A percentile compares a stretch with the other conserved stretches of the same genome.
phyloP scores from a whole-genome alignment of 1,140 invertebrate species.

The Drosophila fuyamai region DNA sequence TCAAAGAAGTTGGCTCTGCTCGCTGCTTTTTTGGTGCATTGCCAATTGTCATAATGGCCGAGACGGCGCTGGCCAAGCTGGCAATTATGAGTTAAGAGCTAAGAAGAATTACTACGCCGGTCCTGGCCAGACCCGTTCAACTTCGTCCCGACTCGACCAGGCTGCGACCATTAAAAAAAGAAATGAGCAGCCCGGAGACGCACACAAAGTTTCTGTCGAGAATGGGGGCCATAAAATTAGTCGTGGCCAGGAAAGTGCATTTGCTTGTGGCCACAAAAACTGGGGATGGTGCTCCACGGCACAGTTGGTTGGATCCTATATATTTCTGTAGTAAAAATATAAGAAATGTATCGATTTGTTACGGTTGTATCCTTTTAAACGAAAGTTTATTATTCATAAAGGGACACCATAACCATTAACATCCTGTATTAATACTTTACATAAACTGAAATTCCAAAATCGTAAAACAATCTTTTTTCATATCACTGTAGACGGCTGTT shows the following conservation, averaged over 20 bases:
- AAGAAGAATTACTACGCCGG: slow-evolving; percentile 73
- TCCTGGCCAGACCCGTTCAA: slow-evolving; percentile 12
- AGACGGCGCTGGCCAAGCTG: slow-evolving; percentile 67
- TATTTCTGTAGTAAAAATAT: neutral
- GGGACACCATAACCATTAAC: no score
- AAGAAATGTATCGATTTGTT: neutral
- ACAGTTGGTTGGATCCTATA: neutral
- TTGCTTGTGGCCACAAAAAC: slow-evolving; percentile 49
- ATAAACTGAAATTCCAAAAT: no score
- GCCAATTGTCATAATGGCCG: slow-evolving; percentile 79
- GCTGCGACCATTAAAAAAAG: slow-evolving; percentile 64
- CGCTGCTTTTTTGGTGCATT: slow-evolving; percentile 53
- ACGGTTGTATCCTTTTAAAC: no score
- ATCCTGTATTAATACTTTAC: no score
- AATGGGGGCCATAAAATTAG: slow-evolving; percentile 74
- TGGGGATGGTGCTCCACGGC: neutral
- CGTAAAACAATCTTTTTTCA: no score
- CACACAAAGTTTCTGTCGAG: slow-evolving; percentile 64
- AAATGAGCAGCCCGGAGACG: slow-evolving; percentile 53
- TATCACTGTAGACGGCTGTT: no score
- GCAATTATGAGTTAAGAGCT: slow-evolving; percentile 75
- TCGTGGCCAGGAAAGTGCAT: slow-evolving; percentile 75
- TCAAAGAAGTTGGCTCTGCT: slow-evolving; percentile 38
- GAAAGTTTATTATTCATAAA: no score
- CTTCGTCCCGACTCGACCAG: slow-evolving; percentile 1